Base-by-base conservation (phyloP, 2,888 invertebrate genomes). In the Spatulosminthurus flaviceps region DNA sequence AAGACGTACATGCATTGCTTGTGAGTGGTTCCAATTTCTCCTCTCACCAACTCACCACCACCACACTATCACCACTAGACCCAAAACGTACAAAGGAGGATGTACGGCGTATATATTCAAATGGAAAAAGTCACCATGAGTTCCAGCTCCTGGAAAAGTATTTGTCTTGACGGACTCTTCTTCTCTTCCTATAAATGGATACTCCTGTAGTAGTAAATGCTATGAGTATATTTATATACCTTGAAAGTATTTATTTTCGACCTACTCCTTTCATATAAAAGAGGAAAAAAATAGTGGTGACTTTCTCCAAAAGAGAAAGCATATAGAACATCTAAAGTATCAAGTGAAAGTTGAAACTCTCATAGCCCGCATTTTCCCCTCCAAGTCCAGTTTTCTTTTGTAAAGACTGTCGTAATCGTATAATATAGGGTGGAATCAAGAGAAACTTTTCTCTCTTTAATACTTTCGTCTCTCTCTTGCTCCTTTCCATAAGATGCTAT, bases 51-150 rank as follows among this genome's bases (percentile, higher is more conserved):
- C 34, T 34, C 9, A 34, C 34, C 34, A 34, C 34, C 5, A 34
- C 34, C 34, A 34, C 5, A 34, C 34, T 9, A n/a, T n/a, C n/a
- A n/a, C n/a, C n/a, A n/a, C n/a, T n/a, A n/a, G n/a, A n/a, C n/a
- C n/a, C n/a, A n/a, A 19, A 51, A 51, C 51, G 1, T 51, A 51
- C 19, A 51, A 5, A 51, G 9, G 16, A n/a, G 9, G 16, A n/a
- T 51, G n/a, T 19, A 13, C 16, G 9, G 16, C 51, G 51, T 13
- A 19, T n/a, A n/a, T 51, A 51, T 51, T 51, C 51, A 51, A 51
- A 51, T 51, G 51, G 51, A 51, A n/a, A n/a, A n/a, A 51, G 51
- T 51, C 51, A 51, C 51, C 51, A 51, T 51, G 51, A 51, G 51
- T 51, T 51, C n/a, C 34, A 34, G 34, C 51, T 51, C 51, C 51